Evolutionary conservation across 1,140 invertebrate genomes (phyloP), one percentile per base, ranked within the genome.

Genomic region (Maniola jurtina): DNA sequence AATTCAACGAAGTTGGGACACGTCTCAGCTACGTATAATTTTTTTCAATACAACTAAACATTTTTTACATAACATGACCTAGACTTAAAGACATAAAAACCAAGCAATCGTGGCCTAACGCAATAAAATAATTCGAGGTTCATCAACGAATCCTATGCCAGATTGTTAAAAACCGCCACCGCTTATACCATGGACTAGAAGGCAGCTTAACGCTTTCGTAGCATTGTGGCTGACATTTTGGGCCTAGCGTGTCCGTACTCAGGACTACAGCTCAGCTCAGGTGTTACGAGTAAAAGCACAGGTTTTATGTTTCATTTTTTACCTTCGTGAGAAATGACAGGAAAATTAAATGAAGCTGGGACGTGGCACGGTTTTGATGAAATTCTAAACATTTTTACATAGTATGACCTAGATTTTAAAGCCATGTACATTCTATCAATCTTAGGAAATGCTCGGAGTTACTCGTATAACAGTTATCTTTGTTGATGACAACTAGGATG

Each of bases 171-270:
- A 25, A 40, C 8, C 13, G 38, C 36, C 3, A 62, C 10, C 64
- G 59, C 69, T 61, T 71, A 15, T 75, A 10, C 45, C 42, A 65
- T 68, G 64, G n/a, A 38, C 48, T 70, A 68, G 14, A 54, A 55
- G 25, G 66, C 33, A 68, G 48, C 64, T 40, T 68, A 69, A 58
- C 68, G 70, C 71, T 73, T 72, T 65, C 73, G 71, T 70, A 70
- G 72, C 68, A 72, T 75, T 72, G 67, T 72, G 57, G 56, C 73
- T 80, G 76, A 81, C 81, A 80, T 81, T 81, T 83, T 55, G 79
- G 79, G 75, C 66, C 78, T 65, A 69, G 63, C 75, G 79, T 76
- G 77, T 79, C 70, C 66, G 77, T 68, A 65, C 68, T 63, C 77
- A 66, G 76, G 15, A 52, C 47, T 3, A 16, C 48, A 50, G 11